Conservation (phyloP, 2,113 vertebrate species). For the Callospermophilus lateralis region DNA sequence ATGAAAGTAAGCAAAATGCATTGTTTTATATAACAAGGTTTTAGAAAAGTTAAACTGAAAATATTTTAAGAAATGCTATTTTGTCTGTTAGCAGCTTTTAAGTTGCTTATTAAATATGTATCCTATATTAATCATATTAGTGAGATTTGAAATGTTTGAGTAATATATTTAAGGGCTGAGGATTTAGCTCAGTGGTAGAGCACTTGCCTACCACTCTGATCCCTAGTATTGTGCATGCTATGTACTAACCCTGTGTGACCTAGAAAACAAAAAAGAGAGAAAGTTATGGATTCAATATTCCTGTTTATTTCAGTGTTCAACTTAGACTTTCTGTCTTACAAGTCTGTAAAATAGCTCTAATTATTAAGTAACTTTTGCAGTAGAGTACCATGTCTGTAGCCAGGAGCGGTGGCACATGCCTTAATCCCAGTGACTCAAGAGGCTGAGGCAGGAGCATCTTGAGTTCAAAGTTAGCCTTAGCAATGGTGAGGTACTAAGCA, state of each 20-base stretch:
- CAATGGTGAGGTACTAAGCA: too few species aligned
- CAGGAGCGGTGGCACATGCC: too few species aligned
- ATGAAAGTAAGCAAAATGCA: conserved; percentile 4
- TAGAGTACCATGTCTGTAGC: not conserved
- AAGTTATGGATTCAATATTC: not conserved
- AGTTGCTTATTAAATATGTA: conserved; percentile 35
- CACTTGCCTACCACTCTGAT: not conserved
- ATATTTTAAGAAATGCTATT: conserved; percentile 20
- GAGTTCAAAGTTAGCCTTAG: too few species aligned
- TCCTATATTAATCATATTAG: not conserved
- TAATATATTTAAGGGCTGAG: not conserved
- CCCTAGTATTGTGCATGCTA: not conserved
- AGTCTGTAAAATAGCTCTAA: not conserved
- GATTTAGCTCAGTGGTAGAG: not conserved
- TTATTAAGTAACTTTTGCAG: conserved; percentile 35
- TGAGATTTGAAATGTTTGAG: conserved; percentile 51
- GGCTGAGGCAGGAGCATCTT: too few species aligned
- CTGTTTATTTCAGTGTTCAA: conserved; percentile 37
- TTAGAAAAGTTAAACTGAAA: conserved; percentile 31
- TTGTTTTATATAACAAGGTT: not conserved
- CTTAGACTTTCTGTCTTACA: not conserved
- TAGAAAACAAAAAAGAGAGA: too few species aligned
- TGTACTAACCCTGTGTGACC: too few species aligned
- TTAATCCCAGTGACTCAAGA: too few species aligned
- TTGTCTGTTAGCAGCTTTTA: conserved; percentile 43